Base-by-base conservation (phyloP, 2,113 vertebrate species). In the Rhineura floridana region DNA sequence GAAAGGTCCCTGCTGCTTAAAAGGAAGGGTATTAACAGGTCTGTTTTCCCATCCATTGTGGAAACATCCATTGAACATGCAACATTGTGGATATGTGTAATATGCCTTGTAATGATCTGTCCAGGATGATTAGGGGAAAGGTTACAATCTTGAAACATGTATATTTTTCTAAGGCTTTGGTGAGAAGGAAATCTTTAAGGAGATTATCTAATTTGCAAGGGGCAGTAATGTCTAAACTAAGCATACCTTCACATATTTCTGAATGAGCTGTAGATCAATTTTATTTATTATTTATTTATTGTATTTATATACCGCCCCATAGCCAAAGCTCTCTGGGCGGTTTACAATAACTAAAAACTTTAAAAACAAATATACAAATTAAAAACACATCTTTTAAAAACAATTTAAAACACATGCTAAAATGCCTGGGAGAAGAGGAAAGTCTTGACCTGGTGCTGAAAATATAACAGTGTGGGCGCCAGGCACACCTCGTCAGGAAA, bases 51-150 rank as follows among this genome's bases (percentile, higher is more conserved):
- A 88, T 13, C 39, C 15, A 70, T 50, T 69, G 50, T 44, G 21
- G 1, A 88, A 82, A 63, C 76, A 91, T 48, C 44, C 42, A 48
- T 28, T 89, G 86, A 33, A 6, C 21, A 89, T 3, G 78, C 63
- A 46, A 5, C 81, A 13, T 55, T 67, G 25, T 7, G 1, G 6
- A 52, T 82, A 79, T 65, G 84, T 87, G 23, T 5, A 90, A 75
- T 55, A 77, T 28, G 4, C 81, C 36, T 67, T 78, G 48, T 42
- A 10, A 0, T 2, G 1, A 75, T 1, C 25, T 72, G 36, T 79
- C 76, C 83, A 65, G 12, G 84, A 72, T 81, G 67, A 39, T 91
- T 91, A 81, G 63, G 80, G 65, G 63, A 73, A 79, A 84, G 39
- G 1, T 52, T 5, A 1, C 1, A 11, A 2, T 0, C 72, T 80